Conservation (phyloP, 2,113 vertebrate genomes). For the Tenebrosternarchus preto region DNA sequence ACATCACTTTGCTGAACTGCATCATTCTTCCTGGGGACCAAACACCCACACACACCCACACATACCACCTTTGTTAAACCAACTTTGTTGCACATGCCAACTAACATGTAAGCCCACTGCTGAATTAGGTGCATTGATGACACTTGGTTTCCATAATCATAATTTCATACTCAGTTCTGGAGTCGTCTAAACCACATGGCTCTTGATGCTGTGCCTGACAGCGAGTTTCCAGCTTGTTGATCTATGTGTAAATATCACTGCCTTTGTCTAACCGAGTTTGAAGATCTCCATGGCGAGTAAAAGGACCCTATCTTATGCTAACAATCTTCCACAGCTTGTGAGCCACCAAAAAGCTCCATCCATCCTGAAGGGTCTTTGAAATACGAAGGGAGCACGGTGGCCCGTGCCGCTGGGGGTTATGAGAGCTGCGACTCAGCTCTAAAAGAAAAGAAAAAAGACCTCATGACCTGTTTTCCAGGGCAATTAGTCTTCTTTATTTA, state of each 20-base stretch:
- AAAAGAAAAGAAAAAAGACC: constrained; percentile 63
- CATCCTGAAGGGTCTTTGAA: constrained; percentile 62
- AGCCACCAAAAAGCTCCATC: constrained; percentile 62
- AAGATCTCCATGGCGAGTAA: constrained; percentile 39
- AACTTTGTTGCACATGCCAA: constrained; percentile 36
- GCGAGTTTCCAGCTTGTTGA: not conserved
- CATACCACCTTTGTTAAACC: not conserved
- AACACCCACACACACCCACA: not conserved
- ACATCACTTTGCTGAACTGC: constrained; percentile 19
- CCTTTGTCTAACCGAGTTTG: constrained; percentile 21
- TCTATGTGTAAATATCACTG: constrained; percentile 2
- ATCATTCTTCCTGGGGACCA: not conserved
- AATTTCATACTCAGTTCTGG: constrained; percentile 65
- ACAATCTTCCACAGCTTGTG: constrained; percentile 67
- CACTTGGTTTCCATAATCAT: constrained; percentile 70
- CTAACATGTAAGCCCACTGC: constrained; percentile 15
- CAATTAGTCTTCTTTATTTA: constrained; percentile 63
- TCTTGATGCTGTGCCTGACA: constrained; percentile 25
- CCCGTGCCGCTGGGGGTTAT: not conserved
- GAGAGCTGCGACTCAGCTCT: constrained; percentile 10
- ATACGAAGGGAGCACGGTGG: constrained; percentile 53
- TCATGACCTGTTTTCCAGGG: constrained; percentile 38
- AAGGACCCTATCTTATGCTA: constrained; percentile 63
- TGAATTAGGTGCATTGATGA: constrained; percentile 52
- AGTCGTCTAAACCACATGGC: constrained; percentile 55